Evolutionary conservation across 1,140 invertebrate genomes (phyloP), one percentile per base, ranked within the genome.

Genomic region (Drosophila leontia): DNA sequence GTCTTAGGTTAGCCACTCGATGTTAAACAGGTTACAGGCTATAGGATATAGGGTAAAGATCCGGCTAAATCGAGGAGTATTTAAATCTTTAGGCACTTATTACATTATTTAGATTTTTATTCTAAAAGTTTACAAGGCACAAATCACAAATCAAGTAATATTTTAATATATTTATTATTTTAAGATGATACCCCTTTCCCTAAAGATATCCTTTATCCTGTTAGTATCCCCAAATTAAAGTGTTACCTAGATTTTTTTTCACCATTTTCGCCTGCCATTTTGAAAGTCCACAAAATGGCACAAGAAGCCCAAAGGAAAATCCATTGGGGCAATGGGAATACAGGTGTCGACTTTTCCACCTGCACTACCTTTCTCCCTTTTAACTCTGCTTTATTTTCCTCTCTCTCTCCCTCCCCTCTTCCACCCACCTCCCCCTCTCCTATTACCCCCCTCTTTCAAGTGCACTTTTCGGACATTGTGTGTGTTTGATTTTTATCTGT

Each of bases 401-500:
- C 1, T 9, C 29, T 8, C 44, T 19, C 41, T 35, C 1, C 23
- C 26, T 8, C 34, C 29, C 8, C 39, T 29, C 11, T 3, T 2
- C 23, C 23, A 23, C 23, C 23, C 23, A 23, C 23, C 13, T 51
- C n/a, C 23, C 19, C 44, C 29, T 45, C 19, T 41, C 45, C 47
- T 3, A 35, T 7, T 29, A 29, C 13, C 47, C 23, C 6, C 42
- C n/a, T 29, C 17, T 23, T 50, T 75, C 61, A 35, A 60, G 35
- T 79, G 57, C 70, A 75, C 62, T 76, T 80, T 75, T 79, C 50
- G 62, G 47, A 67, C 79, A 82, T 79, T 74, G 84, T 80, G 58
- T 80, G 60, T 78, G 60, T 60, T 80, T 87, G 84, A 87, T 87
- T 87, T 87, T 78, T 88, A 88, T 87, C 84, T 83, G 78, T 80